These are phyloP conservation scores for Aurelia sp. DNA, from an alignment of 30 jellyfish, hydroid and myxozoan species.

Conservation along the genomic window DNA sequence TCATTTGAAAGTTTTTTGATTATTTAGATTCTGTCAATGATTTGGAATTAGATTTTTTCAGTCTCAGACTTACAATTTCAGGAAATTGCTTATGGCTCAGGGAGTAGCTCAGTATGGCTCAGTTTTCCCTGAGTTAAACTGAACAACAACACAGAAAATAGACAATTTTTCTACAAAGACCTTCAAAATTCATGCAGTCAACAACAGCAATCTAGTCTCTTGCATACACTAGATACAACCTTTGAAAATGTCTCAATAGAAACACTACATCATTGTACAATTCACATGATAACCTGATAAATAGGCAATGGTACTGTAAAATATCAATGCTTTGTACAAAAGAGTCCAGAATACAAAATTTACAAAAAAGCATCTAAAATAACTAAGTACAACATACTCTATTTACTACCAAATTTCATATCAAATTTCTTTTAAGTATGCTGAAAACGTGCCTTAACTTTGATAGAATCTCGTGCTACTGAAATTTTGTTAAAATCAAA, in stretches of 20 bases:
- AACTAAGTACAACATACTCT: slow-evolving; percentile 26
- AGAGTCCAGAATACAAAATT: slow-evolving; percentile 54
- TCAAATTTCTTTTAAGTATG: neutral
- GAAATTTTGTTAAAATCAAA: no score
- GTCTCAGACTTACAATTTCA: no score
- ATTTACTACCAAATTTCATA: slow-evolving; percentile 1
- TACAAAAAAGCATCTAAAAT: slow-evolving; percentile 48
- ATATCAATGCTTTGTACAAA: slow-evolving; percentile 59
- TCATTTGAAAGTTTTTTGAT: no score
- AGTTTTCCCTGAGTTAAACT: no score
- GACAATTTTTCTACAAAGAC: no score
- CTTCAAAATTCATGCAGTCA: neutral
- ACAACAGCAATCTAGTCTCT: slow-evolving; percentile 20
- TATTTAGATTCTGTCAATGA: no score
- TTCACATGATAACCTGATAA: slow-evolving; percentile 51
- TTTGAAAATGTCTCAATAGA: neutral
- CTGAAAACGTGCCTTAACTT: neutral
- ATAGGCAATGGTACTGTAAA: slow-evolving; percentile 60
- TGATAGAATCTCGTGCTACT: no score
- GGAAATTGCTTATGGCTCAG: no score
- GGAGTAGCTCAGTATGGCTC: no score
- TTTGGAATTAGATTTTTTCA: no score
- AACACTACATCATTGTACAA: slow-evolving; percentile 25
- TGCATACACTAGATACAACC: slow-evolving; percentile 5
- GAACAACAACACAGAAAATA: neutral